These are phyloP conservation scores for Meliscaeva auricollis DNA, from an alignment of 2,888 invertebrate genomes.

Conservation along the genomic window DNA sequence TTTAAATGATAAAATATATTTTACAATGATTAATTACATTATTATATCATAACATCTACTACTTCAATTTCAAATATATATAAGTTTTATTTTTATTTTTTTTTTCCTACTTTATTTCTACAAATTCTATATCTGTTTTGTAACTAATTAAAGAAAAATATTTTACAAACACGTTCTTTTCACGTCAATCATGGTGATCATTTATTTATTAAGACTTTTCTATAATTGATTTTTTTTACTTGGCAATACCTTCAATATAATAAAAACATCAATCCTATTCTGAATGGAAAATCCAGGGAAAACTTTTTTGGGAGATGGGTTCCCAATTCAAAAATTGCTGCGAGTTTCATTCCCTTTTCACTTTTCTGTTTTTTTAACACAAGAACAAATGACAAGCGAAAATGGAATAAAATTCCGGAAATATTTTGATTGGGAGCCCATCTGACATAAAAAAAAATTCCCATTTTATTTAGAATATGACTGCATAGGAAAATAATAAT, in stretches of 20 bases:
- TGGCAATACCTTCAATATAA: constrained; percentile 18
- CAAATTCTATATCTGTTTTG: constrained; percentile 7
- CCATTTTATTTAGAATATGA: no score
- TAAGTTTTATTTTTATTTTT: constrained; percentile 3
- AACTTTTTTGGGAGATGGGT: no score
- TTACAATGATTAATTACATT: constrained; percentile 39
- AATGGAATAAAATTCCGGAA: no score
- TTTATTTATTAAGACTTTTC: constrained; percentile 2
- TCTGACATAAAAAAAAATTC: no score
- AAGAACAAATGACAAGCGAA: no score
- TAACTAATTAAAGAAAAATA: constrained; percentile 13
- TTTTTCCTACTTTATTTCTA: constrained; percentile 21
- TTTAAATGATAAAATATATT: constrained; percentile 31
- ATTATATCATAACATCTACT: constrained; percentile 38
- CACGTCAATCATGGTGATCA: background rate
- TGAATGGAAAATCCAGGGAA: no score
- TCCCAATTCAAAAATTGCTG: no score
- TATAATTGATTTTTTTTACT: background rate
- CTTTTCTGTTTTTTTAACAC: no score
- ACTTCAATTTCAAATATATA: constrained; percentile 44
- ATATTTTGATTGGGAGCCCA: no score
- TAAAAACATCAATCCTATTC: constrained; percentile 19
- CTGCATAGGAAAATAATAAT: constrained; percentile 16
- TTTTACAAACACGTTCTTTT: constrained; percentile 29
- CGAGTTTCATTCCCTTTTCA: no score